These are phyloP conservation scores for Byasa hedistus DNA, from an alignment of 2,888 invertebrate species.

Conservation along the genomic window DNA sequence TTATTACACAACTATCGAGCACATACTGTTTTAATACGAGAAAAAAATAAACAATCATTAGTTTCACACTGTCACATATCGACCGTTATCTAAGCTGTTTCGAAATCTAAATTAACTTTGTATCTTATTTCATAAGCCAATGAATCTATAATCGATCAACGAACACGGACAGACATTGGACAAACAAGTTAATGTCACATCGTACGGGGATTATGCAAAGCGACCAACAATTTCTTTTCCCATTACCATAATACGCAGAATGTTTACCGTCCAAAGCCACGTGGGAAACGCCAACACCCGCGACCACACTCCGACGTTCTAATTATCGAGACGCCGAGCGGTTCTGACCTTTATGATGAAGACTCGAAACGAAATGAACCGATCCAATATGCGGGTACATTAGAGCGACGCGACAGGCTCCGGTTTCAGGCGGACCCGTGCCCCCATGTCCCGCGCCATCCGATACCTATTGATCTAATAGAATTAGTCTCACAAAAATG, in stretches of 20 bases:
- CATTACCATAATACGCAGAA: conserved; percentile 68
- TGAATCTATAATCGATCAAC: conserved; percentile 28
- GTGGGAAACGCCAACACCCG: conserved; percentile 65
- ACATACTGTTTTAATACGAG: conserved; percentile 38
- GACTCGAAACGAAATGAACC: conserved; percentile 12
- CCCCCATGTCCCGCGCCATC: conserved; percentile 14
- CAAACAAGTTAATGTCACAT: conserved; percentile 67
- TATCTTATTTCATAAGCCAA: conserved; percentile 32
- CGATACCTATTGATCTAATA: background rate
- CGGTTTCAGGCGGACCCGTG: conserved; percentile 19
- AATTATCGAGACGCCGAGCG: conserved; percentile 22
- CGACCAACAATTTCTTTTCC: conserved; percentile 62
- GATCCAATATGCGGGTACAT: conserved; percentile 27
- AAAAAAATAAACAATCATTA: conserved; percentile 39
- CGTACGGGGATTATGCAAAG: conserved; percentile 73
- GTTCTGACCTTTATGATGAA: conserved; percentile 34
- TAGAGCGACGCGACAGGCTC: conserved; percentile 24
- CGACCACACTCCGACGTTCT: conserved; percentile 23
- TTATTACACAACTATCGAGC: background rate
- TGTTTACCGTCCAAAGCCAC: conserved; percentile 56
- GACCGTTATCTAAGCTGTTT: conserved; percentile 48
- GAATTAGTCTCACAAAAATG: background rate
- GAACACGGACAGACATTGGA: conserved; percentile 33
- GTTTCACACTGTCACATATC: conserved; percentile 49
- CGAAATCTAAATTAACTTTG: conserved; percentile 4